Evolutionary conservation across 2,797 vertebrate genomes (phyloP).

Genomic region (Kryptolebias ocellatus): DNA sequence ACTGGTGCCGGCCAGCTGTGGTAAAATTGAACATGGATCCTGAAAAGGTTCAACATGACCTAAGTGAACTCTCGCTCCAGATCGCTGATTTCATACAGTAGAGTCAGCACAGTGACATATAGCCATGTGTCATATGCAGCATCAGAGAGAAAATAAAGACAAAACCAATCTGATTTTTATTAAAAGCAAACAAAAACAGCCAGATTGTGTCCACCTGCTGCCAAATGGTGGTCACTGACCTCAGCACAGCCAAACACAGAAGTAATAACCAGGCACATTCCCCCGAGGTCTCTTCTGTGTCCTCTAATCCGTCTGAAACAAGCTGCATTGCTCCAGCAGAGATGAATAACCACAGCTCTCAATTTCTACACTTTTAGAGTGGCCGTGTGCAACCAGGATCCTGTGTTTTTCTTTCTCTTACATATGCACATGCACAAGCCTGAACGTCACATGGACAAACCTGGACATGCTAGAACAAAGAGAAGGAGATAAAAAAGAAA

Average conservation of each 20-base stretch:
- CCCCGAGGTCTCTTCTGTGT: slow-evolving; percentile 54
- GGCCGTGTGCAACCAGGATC: slow-evolving; percentile 57
- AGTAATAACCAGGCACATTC: slow-evolving; percentile 64
- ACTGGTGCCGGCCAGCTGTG: not conserved
- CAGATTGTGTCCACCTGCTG: slow-evolving; percentile 58
- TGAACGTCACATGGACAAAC: not conserved
- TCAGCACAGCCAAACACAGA: slow-evolving; percentile 53
- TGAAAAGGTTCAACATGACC: slow-evolving; percentile 6
- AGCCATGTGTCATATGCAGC: not conserved
- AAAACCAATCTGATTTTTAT: slow-evolving; percentile 52
- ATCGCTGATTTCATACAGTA: slow-evolving; percentile 31
- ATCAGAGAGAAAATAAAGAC: slow-evolving; percentile 39
- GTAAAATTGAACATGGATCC: slow-evolving; percentile 24
- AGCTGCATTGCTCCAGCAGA: slow-evolving; percentile 44
- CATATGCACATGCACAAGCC: not conserved
- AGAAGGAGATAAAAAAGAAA: not conserved
- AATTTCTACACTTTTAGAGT: slow-evolving; percentile 28
- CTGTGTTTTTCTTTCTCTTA: slow-evolving; percentile 34
- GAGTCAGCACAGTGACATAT: slow-evolving; percentile 6
- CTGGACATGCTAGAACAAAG: slow-evolving; percentile 29
- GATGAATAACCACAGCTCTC: slow-evolving; percentile 59
- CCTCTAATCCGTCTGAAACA: slow-evolving; percentile 48
- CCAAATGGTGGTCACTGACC: slow-evolving; percentile 42
- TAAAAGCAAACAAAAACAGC: slow-evolving; percentile 60
- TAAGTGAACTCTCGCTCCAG: slow-evolving; percentile 17